Percentiles rank a stretch among this genome's conserved stretches.
Conservation (phyloP, 1,140 invertebrate genomes). For the Ips nitidus region DNA sequence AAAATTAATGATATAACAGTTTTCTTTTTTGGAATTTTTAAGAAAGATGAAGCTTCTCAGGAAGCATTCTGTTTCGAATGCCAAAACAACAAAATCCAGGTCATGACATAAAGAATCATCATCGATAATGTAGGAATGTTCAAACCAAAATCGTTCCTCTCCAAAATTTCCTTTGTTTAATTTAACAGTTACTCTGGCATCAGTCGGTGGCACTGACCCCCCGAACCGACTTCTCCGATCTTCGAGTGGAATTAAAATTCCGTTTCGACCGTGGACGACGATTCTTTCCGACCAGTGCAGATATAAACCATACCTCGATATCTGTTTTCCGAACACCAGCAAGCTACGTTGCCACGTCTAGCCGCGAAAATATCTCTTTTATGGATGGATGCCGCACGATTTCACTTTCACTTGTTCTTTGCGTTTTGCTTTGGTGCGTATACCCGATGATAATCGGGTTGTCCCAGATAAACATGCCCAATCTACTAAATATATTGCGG, state of each 20-base stretch:
- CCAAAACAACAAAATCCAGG: no score
- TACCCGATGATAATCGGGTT: no score
- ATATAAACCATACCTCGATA: conserved; percentile 14
- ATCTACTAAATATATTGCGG: no score
- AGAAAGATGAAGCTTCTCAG: no score
- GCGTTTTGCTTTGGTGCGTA: no score
- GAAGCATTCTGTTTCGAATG: no score
- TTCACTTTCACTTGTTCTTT: not conserved
- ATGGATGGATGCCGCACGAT: not conserved
- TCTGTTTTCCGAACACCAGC: not conserved
- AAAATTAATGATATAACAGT: no score
- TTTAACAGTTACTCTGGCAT: conserved; percentile 2
- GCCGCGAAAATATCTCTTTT: not conserved
- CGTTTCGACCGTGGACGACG: not conserved
- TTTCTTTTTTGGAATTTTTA: no score
- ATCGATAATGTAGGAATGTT: no score
- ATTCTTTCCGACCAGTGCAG: conserved; percentile 13
- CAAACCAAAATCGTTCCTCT: no score
- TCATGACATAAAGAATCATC: no score
- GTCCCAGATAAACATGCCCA: no score
- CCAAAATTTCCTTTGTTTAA: not conserved
- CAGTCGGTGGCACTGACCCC: conserved; percentile 13
- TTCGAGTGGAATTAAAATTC: conserved; percentile 15
- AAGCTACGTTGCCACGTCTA: conserved; percentile 4
- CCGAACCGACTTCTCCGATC: not conserved